These are phyloP conservation scores for Regulus satrapa DNA, from an alignment of 2,113 vertebrate genomes.

Conservation along the genomic window DNA sequence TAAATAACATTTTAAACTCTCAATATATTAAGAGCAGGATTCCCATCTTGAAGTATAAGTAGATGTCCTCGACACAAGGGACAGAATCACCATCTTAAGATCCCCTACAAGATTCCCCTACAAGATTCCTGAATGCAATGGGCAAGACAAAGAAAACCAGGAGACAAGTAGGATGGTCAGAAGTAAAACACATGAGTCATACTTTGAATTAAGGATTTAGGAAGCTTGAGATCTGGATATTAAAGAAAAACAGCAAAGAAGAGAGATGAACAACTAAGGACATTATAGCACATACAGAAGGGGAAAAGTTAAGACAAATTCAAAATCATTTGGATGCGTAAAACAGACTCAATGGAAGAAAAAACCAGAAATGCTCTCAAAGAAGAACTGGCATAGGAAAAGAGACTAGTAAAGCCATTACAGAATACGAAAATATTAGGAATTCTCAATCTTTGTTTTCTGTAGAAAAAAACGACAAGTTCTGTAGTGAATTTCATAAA, in stretches of 20 bases:
- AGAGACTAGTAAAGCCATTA: background rate
- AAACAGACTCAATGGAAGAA: background rate
- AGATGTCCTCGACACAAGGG: background rate
- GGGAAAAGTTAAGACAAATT: background rate
- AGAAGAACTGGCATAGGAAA: background rate
- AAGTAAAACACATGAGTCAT: rapidly evolving
- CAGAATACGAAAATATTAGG: background rate
- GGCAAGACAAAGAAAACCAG: background rate
- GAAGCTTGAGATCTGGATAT: background rate
- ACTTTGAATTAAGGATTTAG: background rate
- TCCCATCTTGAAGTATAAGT: background rate
- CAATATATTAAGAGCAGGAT: background rate
- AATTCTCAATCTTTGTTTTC: background rate
- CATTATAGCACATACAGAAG: background rate
- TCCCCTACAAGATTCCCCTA: background rate
- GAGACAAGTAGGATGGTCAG: background rate
- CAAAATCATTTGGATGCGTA: background rate
- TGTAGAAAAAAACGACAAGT: background rate
- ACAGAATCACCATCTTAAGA: background rate
- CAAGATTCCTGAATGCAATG: background rate
- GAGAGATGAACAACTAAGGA: background rate
- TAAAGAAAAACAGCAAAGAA: background rate
- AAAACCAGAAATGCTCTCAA: background rate
- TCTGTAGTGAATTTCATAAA: background rate
- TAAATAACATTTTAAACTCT: background rate